phyloP scores from a whole-genome alignment of 1,140 invertebrate species.

The Formica exsecta region DNA sequence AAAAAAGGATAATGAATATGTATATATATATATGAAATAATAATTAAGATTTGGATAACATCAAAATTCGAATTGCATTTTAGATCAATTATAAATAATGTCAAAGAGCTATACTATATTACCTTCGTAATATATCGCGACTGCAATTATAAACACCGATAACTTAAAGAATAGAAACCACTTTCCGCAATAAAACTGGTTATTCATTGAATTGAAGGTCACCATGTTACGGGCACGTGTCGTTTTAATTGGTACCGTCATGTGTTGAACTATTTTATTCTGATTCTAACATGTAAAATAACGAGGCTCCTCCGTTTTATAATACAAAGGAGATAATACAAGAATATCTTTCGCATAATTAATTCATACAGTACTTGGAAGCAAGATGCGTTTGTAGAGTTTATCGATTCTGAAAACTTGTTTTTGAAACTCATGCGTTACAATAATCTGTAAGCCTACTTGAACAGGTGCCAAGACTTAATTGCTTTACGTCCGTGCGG shows the following conservation, averaged over 20 bases:
- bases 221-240: neutral
- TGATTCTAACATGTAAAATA: neutral
- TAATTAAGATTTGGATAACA: neutral
- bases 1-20: no score
- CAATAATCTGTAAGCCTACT: conserved; percentile 20
- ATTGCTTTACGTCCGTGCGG: conserved; percentile 5
- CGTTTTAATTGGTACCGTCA: neutral
- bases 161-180: conserved; percentile 5
- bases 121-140: no score
- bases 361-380: neutral
- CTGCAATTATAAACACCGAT: neutral
- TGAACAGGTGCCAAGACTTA: conserved; percentile 64
- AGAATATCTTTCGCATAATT: neutral
- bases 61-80: neutral
- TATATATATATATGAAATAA: neutral
- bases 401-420: conserved; percentile 19
- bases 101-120: neutral
- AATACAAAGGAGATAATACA: neutral
- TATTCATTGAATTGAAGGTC: conserved; percentile 17
- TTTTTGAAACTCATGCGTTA: conserved; percentile 35
- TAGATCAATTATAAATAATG: neutral
- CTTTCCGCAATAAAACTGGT: neutral
- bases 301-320: neutral
- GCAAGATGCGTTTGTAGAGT: no score
- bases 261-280: neutral